A percentile compares a stretch with the other conserved stretches of the same genome.
These are phyloP conservation scores for Zootoca vivipara DNA, from an alignment of 2,113 vertebrate species.

Conservation along the genomic window DNA sequence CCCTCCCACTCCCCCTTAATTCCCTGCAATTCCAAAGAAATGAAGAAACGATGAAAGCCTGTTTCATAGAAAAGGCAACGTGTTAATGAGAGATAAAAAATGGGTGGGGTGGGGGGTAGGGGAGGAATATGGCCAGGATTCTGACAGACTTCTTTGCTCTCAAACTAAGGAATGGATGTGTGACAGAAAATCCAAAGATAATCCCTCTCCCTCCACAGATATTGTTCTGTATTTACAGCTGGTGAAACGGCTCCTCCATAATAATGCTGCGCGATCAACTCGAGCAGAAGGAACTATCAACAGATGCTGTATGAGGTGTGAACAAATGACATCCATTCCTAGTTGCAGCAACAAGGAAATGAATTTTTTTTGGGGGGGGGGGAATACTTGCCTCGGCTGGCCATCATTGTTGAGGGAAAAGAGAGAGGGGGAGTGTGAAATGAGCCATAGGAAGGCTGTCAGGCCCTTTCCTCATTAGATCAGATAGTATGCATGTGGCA, in stretches of 20 bases:
- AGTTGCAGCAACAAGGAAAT: slow-evolving; percentile 28
- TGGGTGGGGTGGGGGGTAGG: not conserved
- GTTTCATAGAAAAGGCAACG: slow-evolving; percentile 33
- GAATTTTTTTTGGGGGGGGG: not conserved
- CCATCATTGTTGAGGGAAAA: not conserved
- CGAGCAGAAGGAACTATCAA: slow-evolving; percentile 10
- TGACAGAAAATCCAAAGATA: slow-evolving; percentile 18
- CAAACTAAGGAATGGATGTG: not conserved
- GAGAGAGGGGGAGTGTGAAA: not conserved
- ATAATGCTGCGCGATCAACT: slow-evolving; percentile 17
- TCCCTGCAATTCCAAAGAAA: fast-evolving
- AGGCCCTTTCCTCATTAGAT: slow-evolving; percentile 15
- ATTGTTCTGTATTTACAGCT: not conserved
- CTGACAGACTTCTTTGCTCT: slow-evolving; percentile 6
- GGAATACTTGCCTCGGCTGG: not conserved
- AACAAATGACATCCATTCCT: slow-evolving; percentile 16
- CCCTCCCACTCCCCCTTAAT: not conserved
- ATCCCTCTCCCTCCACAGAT: slow-evolving; percentile 3
- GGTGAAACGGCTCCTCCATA: slow-evolving; percentile 18
- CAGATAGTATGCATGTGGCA: not conserved
- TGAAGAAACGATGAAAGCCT: slow-evolving; percentile 16
- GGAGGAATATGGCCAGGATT: not conserved
- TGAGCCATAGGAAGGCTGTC: not conserved
- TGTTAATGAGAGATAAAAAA: slow-evolving; percentile 26
- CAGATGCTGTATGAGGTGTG: not conserved